Evolutionary conservation across 2,113 vertebrate genomes (phyloP), one percentile per base, ranked within the genome.

Genomic region (Odocoileus hemionus): DNA sequence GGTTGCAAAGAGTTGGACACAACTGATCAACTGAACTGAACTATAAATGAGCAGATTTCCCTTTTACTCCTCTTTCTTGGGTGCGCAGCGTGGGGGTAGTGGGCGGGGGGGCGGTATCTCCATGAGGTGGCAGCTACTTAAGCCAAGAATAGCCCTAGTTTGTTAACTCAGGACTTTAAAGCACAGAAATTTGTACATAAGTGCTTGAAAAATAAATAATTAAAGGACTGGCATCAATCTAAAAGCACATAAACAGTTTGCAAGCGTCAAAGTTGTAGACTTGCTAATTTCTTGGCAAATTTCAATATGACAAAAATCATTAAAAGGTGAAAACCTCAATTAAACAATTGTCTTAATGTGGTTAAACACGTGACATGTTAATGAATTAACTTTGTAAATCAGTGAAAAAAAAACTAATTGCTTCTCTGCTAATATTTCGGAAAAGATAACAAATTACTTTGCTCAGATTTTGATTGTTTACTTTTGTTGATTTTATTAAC

Each of bases 281-380:
- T 89, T 94, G 45, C 10, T 92, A 94, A 97, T 74, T 95, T 97
- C 85, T 96, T 96, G 47, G 80, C 80, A 96, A 96, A 94, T 96
- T 85, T 94, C 80, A 96, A 30, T 70, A 96, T 15, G 80, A 83
- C 43, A 94, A 96, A 95, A 95, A 86, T 96, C 67, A 97, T 54
- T 87, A 95, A 94, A 94, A 96, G 76, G 58, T 92, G 78, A 95
- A 92, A 98, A 88, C 30, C 28, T 94, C 80, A 90, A 36, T 91
- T 92, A 96, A 91, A 79, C 21, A 83, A 93, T 45, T 23, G 57
- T 92, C 95, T 97, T 97, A 96, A 93, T 26, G 54, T 55, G 58
- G 52, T 85, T 67, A 91, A 96, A 89, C 64, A 96, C 1, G 14
- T 36, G 6, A 86, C 91, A 96, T 58, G 58, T 83, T 87, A 88